Base-by-base conservation (phyloP, 2,888 invertebrate genomes). In the Sesamia inferens region DNA sequence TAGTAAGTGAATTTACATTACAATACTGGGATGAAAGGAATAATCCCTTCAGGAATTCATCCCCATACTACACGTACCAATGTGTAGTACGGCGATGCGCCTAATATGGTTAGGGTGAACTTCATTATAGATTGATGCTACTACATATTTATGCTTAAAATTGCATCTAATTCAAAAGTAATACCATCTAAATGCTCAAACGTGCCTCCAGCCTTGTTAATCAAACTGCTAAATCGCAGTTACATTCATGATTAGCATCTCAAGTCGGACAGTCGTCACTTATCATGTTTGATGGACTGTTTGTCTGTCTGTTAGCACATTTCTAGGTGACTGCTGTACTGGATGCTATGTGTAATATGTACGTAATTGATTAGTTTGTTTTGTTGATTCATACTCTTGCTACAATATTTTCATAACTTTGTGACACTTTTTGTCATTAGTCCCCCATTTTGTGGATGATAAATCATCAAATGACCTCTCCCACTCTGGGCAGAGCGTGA, bases 201-300 rank as follows among this genome's bases (percentile, higher is more conserved):
- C 39, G 61, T 71, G 61, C 72, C 73, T 76, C 74, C 72, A 68
- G 59, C n/a, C 66, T 54, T 71, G 84, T 79, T 84, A 81, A 87
- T 84, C 19, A 82, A 64, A 62, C 62, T 65, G 86, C 85, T 84
- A 86, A 87, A 86, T 79, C 64, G 71, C 79, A 78, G 85, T 88
- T 88, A 88, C 78, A 81, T 67, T 73, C 71, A 66, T 78, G 76
- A 88, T 90, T 89, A 88, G 77, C 87, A 78, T 82, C 70, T 72
- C 65, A 77, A 82, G 71, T 85, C 82, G 86, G 86, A 87, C 86
- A 85, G 70, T 71, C 79, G 80, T 84, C 83, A 84, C 81, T 90
- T 90, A 89, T 81, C 88, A 79, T 66, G 78, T 89, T 87, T 88
- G 88, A 90, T 88, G 86, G 86, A 74, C 80, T 90, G 85, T 90